phyloP scores from a whole-genome alignment of 2,888 invertebrate genomes.

The Xylocampa areola region DNA sequence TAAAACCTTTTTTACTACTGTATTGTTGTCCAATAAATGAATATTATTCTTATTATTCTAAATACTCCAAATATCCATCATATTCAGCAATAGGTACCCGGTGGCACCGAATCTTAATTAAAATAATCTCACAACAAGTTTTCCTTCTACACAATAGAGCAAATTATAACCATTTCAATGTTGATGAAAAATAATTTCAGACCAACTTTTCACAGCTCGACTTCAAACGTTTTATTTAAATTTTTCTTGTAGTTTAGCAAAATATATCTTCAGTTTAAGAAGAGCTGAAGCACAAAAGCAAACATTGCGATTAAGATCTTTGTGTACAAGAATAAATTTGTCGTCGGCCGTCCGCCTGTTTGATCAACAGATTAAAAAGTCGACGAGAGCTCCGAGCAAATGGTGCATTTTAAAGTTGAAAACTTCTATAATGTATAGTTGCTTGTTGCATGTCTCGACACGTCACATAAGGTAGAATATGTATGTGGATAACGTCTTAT shows the following conservation, averaged over 20 bases:
- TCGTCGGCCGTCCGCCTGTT: conserved; percentile 80
- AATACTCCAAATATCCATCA: no score
- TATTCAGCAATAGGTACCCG: no score
- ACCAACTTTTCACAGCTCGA: conserved; percentile 30
- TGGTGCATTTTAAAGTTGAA: conserved; percentile 76
- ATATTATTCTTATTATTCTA: no score
- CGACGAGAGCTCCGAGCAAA: conserved; percentile 73
- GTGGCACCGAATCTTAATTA: no score
- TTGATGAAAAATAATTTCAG: conserved; percentile 23
- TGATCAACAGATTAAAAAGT: conserved; percentile 86
- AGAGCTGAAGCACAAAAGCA: conserved; percentile 58
- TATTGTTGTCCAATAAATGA: no score
- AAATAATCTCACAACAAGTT: background rate
- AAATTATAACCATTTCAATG: conserved; percentile 15
- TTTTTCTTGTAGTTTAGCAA: conserved; percentile 42
- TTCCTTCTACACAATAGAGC: conserved; percentile 10
- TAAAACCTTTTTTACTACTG: no score
- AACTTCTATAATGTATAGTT: conserved; percentile 61
- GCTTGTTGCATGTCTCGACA: conserved; percentile 46
- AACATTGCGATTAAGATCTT: conserved; percentile 79
- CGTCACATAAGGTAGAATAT: conserved; percentile 30
- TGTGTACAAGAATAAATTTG: conserved; percentile 85
- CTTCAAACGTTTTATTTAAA: conserved; percentile 44
- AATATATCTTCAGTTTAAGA: conserved; percentile 54
- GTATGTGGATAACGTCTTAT: conserved; percentile 8